Evolutionary conservation across 1,140 invertebrate species (phyloP), one percentile per base, ranked within the genome.

Genomic region (Reticulitermes speratus): DNA sequence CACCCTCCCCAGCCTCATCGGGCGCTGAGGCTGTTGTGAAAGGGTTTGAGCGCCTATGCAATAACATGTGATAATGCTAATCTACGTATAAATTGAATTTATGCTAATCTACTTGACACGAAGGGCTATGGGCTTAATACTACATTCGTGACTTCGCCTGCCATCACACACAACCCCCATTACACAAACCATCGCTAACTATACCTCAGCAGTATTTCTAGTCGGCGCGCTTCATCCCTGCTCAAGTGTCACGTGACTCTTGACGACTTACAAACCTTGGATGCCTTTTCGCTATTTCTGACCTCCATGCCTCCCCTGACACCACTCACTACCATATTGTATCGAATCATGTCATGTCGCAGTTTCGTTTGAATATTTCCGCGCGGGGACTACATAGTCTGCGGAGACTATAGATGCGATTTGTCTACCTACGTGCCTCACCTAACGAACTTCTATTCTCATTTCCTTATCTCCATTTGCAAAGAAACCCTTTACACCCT

Each of bases 81-180:
- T 75, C 65, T 75, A 16, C 65, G 65, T 75, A 75, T 30, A 75
- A 75, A 75, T 75, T 75, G 65, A 75, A 75, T 75, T 75, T 75
- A 75, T 75, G 65, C 65, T 75, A 75, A 75, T 75, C 25, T 30
- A 8, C 65, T 30, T 75, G 2, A 25, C 14, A 25, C 65, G 65
- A 75, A 25, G 65, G n/a, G 65, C 8, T 48, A 48, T 16, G 14
- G 9, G 14, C 9, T 5, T 75, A n/a, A 30, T 75, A 75, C n/a
- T 30, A 75, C n/a, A 75, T 75, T 30, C 65, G 65, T 75, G 3
- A 75, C 25, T 25, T 21, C 52, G 14, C 52, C 65, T 75, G 65
- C 25, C 65, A 75, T 75, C 65, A 75, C 12, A 75, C n/a, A 30
- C 65, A 75, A 16, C 65, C 65, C n/a, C 7, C 65, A 25, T 25